These are phyloP conservation scores for Euborellia annulipes DNA, from an alignment of 1,140 invertebrate species.

Conservation along the genomic window DNA sequence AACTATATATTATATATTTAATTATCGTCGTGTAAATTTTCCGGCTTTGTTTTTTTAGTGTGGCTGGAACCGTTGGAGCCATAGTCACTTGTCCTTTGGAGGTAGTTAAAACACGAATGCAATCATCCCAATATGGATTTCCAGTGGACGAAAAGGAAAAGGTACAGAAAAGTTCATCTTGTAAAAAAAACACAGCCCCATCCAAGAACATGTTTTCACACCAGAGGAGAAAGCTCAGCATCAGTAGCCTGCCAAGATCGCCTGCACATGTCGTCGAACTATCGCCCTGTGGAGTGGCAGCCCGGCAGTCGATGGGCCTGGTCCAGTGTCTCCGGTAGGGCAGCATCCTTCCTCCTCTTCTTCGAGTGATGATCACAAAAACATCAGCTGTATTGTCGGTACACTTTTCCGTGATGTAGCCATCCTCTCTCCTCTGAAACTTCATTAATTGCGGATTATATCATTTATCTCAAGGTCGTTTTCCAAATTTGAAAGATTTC, in stretches of 20 bases:
- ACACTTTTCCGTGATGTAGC: too few species aligned
- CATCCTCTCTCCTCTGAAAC: too few species aligned
- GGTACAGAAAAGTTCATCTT: too few species aligned
- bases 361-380: too few species aligned
- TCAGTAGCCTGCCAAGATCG: constrained; percentile 5
- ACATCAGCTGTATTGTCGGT: neutral
- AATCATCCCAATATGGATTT: constrained; percentile 70
- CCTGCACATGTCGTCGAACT: constrained; percentile 34
- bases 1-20: neutral
- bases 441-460: too few species aligned
- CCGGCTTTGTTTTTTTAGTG: constrained; percentile 37
- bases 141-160: too few species aligned
- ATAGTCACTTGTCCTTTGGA: constrained; percentile 95
- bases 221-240: neutral
- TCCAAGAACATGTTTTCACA: too few species aligned
- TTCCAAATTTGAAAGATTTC: too few species aligned
- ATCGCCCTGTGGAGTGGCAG: constrained; percentile 39
- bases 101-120: constrained; percentile 94
- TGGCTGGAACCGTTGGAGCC: constrained; percentile 89
- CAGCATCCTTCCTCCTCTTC: neutral
- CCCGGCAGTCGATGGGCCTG: constrained; percentile 38
- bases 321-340: constrained; percentile 47
- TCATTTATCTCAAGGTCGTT: too few species aligned
- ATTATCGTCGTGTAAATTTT: constrained; percentile 7
- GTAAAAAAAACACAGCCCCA: too few species aligned